Evolutionary conservation across 2,113 vertebrate species (phyloP).

Genomic region (Cervus canadensis): DNA sequence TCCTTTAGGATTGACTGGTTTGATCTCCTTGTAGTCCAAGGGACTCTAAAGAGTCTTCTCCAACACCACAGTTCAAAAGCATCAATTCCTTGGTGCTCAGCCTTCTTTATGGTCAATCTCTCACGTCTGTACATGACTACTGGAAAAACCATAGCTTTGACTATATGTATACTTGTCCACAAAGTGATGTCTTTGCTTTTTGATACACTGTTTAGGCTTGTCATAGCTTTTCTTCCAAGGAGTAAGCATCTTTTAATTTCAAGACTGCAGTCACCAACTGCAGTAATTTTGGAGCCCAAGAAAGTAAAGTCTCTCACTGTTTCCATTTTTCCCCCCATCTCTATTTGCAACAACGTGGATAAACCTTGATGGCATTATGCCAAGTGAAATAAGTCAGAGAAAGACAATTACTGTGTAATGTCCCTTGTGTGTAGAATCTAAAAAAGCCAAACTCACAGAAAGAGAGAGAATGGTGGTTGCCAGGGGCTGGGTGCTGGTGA

Average conservation of each 20-base stretch:
- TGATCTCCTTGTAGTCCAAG: not conserved
- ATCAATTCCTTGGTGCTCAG: not conserved
- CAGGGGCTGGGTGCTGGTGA: not conserved
- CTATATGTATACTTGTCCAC: not conserved
- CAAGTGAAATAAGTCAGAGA: not conserved
- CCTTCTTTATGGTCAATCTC: not conserved
- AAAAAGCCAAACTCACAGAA: not conserved
- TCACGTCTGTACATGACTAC: not conserved
- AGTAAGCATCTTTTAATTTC: not conserved
- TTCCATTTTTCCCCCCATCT: not conserved
- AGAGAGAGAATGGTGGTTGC: not conserved
- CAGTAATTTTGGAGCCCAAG: not conserved
- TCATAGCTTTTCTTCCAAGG: not conserved
- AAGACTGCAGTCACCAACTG: not conserved
- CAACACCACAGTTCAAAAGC: not conserved
- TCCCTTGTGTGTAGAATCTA: not conserved
- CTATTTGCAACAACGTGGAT: not conserved
- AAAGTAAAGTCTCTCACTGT: not conserved
- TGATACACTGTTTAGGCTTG: rapidly evolving
- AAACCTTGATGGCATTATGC: not conserved
- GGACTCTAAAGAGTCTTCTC: not conserved
- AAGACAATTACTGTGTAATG: not conserved
- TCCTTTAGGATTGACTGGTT: not conserved
- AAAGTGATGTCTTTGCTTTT: not conserved
- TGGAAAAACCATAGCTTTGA: not conserved